Conservation (phyloP, 2,113 vertebrate species). For the Crocuta crocuta region DNA sequence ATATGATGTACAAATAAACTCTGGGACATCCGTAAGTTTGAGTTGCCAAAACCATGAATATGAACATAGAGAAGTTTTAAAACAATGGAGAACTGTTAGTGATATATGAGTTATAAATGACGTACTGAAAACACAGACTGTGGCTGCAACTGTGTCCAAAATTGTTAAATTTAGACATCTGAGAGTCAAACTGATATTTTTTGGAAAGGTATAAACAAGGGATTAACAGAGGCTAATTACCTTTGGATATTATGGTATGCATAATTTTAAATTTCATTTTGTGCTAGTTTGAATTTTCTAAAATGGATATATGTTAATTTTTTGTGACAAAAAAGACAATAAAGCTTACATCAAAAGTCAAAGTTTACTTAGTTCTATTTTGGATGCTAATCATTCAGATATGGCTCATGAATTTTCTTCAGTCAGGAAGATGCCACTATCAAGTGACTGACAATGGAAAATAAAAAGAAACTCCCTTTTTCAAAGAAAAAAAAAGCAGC, state of each 20-base stretch:
- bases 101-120: background rate
- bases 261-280: background rate
- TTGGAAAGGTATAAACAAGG: background rate
- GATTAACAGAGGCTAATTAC: background rate
- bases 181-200: background rate
- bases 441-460: conserved; percentile 54
- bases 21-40: background rate
- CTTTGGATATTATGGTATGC: background rate
- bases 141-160: background rate
- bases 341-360: background rate
- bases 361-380: background rate
- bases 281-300: background rate
- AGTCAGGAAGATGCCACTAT: background rate
- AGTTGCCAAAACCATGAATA: background rate
- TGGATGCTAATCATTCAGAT: conserved; percentile 4
- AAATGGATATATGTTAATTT: background rate
- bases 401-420: background rate
- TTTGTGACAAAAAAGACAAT: background rate
- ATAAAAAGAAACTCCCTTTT: conserved; percentile 35
- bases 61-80: background rate
- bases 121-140: background rate
- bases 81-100: background rate
- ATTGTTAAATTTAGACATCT: background rate
- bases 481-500: conserved; percentile 30
- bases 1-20: background rate